Evolutionary conservation across 2,113 vertebrate genomes (phyloP).

Genomic region (Calidris pygmaea): DNA sequence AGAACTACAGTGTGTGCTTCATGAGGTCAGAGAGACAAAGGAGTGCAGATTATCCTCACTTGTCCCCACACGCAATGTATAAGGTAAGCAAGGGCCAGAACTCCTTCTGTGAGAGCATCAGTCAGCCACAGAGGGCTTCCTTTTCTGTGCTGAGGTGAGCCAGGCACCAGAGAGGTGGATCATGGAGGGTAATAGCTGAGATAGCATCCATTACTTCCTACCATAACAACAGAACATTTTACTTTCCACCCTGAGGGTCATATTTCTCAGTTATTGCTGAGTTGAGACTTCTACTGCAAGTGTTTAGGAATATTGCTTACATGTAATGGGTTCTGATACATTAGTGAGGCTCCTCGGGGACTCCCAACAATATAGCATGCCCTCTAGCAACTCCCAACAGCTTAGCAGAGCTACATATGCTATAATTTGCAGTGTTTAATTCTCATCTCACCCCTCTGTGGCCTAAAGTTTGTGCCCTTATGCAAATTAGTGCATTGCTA

Average conservation of each 20-base stretch:
- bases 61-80: accelerated
- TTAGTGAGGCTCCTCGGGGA: not conserved
- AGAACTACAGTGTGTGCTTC: accelerated
- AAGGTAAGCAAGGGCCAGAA: not conserved
- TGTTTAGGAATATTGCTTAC: not conserved
- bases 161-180: not conserved
- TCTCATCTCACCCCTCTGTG: not conserved
- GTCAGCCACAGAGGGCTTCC: not conserved
- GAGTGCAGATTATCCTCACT: no score
- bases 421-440: not conserved
- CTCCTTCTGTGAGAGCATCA: not conserved
- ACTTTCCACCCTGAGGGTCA: not conserved
- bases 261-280: slow-evolving; percentile 3
- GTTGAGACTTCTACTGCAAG: not conserved
- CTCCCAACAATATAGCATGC: not conserved
- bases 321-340: not conserved
- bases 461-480: not conserved
- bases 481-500: not conserved
- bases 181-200: accelerated
- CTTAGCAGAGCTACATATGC: not conserved
- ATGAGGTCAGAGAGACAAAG: not conserved
- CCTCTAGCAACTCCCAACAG: not conserved
- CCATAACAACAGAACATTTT: not conserved
- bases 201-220: not conserved
- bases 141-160: not conserved